A percentile compares a stretch with the other conserved stretches of the same genome.
Conservation (phyloP, 2,888 invertebrate species). For the Tipula confusa region DNA sequence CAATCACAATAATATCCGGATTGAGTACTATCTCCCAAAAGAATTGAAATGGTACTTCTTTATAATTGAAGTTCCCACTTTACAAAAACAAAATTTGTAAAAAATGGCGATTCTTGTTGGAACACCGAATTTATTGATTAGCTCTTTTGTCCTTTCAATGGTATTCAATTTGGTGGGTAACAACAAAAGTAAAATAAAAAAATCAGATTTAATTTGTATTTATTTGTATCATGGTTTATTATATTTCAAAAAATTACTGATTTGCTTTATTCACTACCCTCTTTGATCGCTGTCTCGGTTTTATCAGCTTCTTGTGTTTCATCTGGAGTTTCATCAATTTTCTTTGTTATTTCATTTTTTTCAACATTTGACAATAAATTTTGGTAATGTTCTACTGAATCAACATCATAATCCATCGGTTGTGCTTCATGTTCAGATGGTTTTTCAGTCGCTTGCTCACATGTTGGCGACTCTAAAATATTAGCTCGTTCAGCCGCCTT, state of each 20-base stretch:
- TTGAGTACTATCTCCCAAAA: too few species aligned
- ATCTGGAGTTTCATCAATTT: not conserved
- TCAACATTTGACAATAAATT: slow-evolving; percentile 37
- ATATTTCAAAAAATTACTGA: too few species aligned
- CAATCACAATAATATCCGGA: too few species aligned
- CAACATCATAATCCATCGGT: slow-evolving; percentile 45
- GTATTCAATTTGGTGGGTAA: too few species aligned
- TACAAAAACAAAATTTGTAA: too few species aligned
- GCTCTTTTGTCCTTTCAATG: too few species aligned
- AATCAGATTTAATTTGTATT: not conserved
- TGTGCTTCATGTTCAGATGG: slow-evolving; percentile 34
- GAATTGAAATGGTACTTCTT: too few species aligned
- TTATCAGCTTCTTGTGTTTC: not conserved
- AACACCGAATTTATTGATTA: too few species aligned
- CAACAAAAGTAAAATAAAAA: not conserved
- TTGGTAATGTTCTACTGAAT: slow-evolving; percentile 57
- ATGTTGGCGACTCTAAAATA: not conserved
- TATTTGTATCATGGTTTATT: not conserved
- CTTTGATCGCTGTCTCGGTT: not conserved
- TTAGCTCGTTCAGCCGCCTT: slow-evolving; percentile 45
- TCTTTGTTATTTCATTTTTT: not conserved
- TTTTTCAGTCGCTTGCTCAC: slow-evolving; percentile 39
- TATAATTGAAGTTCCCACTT: too few species aligned
- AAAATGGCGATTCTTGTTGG: too few species aligned
- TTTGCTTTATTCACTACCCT: not conserved